phyloP scores from a whole-genome alignment of 1,140 invertebrate species.

The Bilobella aurantiaca region DNA sequence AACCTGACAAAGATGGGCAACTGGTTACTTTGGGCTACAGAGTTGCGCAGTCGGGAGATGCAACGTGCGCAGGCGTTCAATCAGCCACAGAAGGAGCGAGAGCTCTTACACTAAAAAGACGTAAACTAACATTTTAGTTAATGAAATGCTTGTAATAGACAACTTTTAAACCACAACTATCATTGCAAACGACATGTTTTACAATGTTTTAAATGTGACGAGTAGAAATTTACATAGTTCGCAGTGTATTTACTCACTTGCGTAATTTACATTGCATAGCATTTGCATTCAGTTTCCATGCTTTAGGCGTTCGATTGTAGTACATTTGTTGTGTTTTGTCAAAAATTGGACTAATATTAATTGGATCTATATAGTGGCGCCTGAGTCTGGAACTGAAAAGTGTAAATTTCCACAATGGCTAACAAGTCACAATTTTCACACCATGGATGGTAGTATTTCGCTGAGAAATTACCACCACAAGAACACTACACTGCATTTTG shows the following conservation, averaged over 20 bases:
- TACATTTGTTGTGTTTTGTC: too few relatives aligned
- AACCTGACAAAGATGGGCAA: constrained; percentile 33
- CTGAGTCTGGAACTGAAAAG: constrained; percentile 38
- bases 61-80: constrained; percentile 53
- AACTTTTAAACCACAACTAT: background rate
- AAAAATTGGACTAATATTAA: too few relatives aligned
- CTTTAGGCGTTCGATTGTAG: too few relatives aligned
- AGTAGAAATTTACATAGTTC: too few relatives aligned
- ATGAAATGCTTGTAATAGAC: background rate
- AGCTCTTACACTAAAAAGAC: constrained; percentile 48
- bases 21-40: constrained; percentile 42
- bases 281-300: too few relatives aligned
- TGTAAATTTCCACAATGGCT: constrained; percentile 68
- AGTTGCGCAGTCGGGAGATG: constrained; percentile 62
- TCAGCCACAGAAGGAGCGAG: constrained; percentile 64
- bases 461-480: constrained; percentile 59
- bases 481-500: constrained; percentile 55
- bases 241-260: too few relatives aligned
- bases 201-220: too few relatives aligned
- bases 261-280: too few relatives aligned
- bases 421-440: constrained; percentile 65
- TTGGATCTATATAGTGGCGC: too few relatives aligned
- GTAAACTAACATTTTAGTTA: background rate
- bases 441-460: constrained; percentile 58
- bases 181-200: too few relatives aligned